Conservation (phyloP, 35 echinoderm and acorn worm species). For the Hemicentrotus pulcherrimus region DNA sequence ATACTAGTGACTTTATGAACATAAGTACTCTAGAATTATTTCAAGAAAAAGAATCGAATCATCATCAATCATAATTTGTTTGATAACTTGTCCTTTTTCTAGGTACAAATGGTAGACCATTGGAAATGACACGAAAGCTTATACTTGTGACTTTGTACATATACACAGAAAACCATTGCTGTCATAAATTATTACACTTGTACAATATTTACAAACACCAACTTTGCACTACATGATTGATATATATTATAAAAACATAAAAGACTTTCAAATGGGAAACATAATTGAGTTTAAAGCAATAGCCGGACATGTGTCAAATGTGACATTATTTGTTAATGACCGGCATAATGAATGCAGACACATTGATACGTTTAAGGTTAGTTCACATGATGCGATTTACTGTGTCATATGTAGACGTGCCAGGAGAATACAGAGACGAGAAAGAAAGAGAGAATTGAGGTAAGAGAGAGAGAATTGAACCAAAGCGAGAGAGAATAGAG, state of each 20-base stretch:
- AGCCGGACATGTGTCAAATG: neutral
- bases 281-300: neutral
- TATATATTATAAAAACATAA: neutral
- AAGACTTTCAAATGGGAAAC: neutral
- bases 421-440: too few species aligned
- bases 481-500: too few species aligned
- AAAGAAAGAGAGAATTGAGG: too few species aligned
- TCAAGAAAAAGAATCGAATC: neutral
- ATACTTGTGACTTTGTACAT: neutral
- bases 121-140: neutral
- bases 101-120: neutral
- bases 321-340: too few species aligned
- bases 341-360: neutral
- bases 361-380: neutral
- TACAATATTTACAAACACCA: neutral
- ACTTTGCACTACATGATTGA: neutral
- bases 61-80: neutral
- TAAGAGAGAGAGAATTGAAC: too few species aligned
- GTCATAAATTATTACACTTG: neutral
- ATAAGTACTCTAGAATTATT: conserved; percentile 4
- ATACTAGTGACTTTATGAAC: conserved; percentile 27
- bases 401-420: too few species aligned
- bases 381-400: too few species aligned
- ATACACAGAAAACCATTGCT: neutral
- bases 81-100: neutral